phyloP scores from a whole-genome alignment of 23 tunicate species.

The Trididemnum nubilum region DNA sequence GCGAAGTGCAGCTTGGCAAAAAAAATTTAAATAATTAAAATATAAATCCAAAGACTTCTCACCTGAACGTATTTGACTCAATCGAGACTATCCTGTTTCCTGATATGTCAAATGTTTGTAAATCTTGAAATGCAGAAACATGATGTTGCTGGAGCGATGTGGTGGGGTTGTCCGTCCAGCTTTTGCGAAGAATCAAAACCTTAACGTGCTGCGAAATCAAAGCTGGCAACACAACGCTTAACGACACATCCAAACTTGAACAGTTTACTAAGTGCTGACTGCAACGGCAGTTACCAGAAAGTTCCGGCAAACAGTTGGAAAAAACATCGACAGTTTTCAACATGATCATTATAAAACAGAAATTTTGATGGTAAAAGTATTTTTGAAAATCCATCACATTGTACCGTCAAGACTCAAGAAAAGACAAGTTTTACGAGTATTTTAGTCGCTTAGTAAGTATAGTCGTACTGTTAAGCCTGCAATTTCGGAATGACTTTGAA shows the following conservation, averaged over 20 bases:
- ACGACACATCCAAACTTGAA: slow-evolving; percentile 10
- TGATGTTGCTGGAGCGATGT: neutral
- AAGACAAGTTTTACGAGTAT: no score
- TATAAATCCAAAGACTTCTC: no score
- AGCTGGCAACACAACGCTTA: neutral
- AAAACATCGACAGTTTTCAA: neutral
- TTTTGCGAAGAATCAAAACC: neutral
- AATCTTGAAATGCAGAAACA: neutral
- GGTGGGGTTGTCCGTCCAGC: slow-evolving; percentile 5
- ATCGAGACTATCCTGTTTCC: neutral
- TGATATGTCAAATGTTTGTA: neutral
- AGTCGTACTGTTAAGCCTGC: no score
- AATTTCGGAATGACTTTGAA: no score
- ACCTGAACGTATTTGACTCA: slow-evolving; percentile 1
- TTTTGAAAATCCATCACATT: no score
- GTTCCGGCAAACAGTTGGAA: neutral
- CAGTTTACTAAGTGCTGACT: slow-evolving; percentile 2
- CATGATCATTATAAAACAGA: neutral
- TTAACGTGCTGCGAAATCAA: slow-evolving; percentile 1
- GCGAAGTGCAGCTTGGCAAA: no score
- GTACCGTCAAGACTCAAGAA: no score
- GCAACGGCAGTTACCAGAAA: neutral
- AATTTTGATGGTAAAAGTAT: no score
- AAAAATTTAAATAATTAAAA: no score
- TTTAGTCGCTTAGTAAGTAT: no score